Conservation (phyloP, 2,888 invertebrate species). For the Apamea crenata region DNA sequence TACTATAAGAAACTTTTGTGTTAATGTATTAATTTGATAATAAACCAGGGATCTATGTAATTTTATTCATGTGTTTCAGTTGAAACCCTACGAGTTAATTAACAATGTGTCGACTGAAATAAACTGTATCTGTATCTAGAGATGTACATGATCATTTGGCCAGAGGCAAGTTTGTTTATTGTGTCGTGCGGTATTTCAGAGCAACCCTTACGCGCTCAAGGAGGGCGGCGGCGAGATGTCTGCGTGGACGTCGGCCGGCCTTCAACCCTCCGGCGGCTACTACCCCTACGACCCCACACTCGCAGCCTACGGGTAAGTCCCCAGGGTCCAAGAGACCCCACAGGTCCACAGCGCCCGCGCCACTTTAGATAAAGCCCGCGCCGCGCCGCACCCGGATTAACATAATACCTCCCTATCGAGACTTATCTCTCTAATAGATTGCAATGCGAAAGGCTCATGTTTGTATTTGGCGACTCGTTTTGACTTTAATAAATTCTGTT, state of each 20-base stretch:
- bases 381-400: slow-evolving; percentile 85
- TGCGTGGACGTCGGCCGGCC: slow-evolving; percentile 97
- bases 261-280: slow-evolving; percentile 97
- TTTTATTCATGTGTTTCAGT: neutral
- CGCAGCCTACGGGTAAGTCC: slow-evolving; percentile 97
- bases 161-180: slow-evolving; percentile 74
- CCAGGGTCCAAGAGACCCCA: slow-evolving; percentile 80
- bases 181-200: slow-evolving; percentile 91
- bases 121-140: slow-evolving; percentile 56
- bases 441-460: slow-evolving; percentile 88
- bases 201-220: slow-evolving; percentile 97
- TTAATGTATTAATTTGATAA: neutral
- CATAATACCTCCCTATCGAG: slow-evolving; percentile 87
- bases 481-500: slow-evolving; percentile 84
- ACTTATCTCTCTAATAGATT: slow-evolving; percentile 88
- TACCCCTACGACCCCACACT: slow-evolving; percentile 98
- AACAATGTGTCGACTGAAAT: slow-evolving; percentile 51
- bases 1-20: neutral
- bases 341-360: slow-evolving; percentile 80
- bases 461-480: slow-evolving; percentile 85
- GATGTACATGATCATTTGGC: slow-evolving; percentile 49
- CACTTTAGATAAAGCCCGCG: slow-evolving; percentile 88
- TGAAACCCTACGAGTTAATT: slow-evolving; percentile 19
- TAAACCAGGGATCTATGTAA: neutral
- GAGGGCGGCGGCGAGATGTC: slow-evolving; percentile 96